Base-by-base conservation (phyloP, 37 sponge, comb jelly and placozoan genomes). In the Diacarnus erythraeanus region DNA sequence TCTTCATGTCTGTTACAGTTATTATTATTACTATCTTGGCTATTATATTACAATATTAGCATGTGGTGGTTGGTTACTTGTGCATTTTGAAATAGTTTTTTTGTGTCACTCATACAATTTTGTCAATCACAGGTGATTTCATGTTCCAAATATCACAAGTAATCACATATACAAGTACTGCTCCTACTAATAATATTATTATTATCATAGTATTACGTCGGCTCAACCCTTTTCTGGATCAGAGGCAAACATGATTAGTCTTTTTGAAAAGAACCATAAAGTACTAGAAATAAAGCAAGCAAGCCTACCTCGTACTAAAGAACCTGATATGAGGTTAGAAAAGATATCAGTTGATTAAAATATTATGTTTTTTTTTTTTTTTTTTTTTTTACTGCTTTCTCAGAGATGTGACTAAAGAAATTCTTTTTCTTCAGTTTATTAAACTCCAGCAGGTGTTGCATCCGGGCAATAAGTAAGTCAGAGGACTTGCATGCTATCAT, bases 211-310 rank as follows among this genome's bases (percentile, higher is more conserved):
- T 74, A 41, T 93, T 22, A 71, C 87, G 6, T 77, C 89, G 31
- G 76, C 83, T 47, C 63, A 85, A 56, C 94, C 94, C 0, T 93
- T 93, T 41, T n/a, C 75, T 30, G 90, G 87, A 30, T 83, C 83
- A 0, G 90, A 89, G 75, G 60, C 34, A 30, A 93, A 93, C 57
- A 54, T 93, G 26, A 38, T 81, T 42, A 59, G 80, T 34, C 42
- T 93, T 17, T 82, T 71, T 37, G 81, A 86, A 27, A 89, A 86
- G 74, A 76, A 76, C 39, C 9, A 26, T 2, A 25, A 36, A 2
- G 38, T 38, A 60, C 77, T 86, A 38, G 33, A 86, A 51, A 12
- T 58, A 26, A 51, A 86, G 9, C 25, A 33, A 17, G 26, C 44
- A 33, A 47, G 42, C 57, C 47, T 56, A 22, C 77, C 79, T 18